phyloP scores from a whole-genome alignment of 2,888 invertebrate genomes.

The Amiota communis region DNA sequence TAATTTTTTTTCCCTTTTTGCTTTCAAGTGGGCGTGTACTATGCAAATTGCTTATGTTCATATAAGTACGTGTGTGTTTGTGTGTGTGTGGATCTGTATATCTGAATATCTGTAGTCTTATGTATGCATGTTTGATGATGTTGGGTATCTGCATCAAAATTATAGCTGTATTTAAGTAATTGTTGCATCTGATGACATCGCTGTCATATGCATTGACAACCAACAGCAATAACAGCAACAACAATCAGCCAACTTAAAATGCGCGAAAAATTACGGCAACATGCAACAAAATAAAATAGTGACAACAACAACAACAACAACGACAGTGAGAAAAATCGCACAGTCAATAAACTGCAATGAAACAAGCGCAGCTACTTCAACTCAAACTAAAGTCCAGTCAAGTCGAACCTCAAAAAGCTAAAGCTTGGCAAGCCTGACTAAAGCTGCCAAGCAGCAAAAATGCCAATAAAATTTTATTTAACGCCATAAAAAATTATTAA shows the following conservation, averaged over 20 bases:
- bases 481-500: constrained; percentile 64
- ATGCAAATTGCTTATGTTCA: constrained; percentile 10
- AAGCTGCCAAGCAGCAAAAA: constrained; percentile 44
- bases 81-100: constrained; percentile 46
- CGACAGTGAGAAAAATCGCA: constrained; percentile 22
- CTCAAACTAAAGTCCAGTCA: constrained; percentile 13
- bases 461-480: constrained; percentile 63
- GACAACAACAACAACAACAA: constrained; percentile 13
- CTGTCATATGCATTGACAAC: constrained; percentile 58
- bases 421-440: too few relatives aligned
- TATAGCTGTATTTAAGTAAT: constrained; percentile 65
- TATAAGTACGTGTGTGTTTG: constrained; percentile 23
- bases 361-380: constrained; percentile 50
- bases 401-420: neutral
- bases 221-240: constrained; percentile 36
- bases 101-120: constrained; percentile 42
- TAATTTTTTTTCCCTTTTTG: too few relatives aligned
- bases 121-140: neutral
- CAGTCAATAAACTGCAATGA: constrained; percentile 44
- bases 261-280: constrained; percentile 47
- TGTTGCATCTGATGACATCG: constrained; percentile 63
- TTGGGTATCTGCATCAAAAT: constrained; percentile 56
- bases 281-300: constrained; percentile 37
- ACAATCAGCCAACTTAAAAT: constrained; percentile 45
- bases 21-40: constrained; percentile 19